Evolutionary conservation across 2,113 vertebrate species (phyloP), one percentile per base, ranked within the genome.

Genomic region (Toxotes jaculatrix): DNA sequence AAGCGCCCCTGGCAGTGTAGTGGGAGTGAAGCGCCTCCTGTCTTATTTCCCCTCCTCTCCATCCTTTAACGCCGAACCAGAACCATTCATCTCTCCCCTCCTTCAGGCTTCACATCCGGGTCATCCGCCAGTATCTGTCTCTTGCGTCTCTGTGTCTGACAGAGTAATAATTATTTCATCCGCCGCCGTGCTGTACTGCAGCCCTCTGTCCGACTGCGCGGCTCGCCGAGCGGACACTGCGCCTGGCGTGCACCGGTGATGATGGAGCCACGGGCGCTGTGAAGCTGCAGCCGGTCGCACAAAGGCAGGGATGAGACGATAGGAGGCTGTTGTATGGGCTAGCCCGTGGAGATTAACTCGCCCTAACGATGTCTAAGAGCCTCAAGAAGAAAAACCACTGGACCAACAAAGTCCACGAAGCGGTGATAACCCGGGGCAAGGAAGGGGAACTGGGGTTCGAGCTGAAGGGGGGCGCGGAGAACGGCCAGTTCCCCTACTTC

Each of bases 331-430:
- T 87, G 83, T 80, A 85, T 83, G 87, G 91, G 88, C 80, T 91
- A 87, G 86, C 87, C 89, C 87, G 92, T 87, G 91, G 90, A 88
- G 77, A 87, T 77, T 63, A 63, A 86, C 89, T 91, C 87, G 83
- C 93, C 94, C 82, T 86, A 95, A 97, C 96, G 93, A 99, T 99
- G 98, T 99, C 98, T 95, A 99, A 99, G 94, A 98, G 96, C 95
- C 96, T 98, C 94, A 99, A 98, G 94, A 99, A 98, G 96, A 99
- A 99, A 93, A 98, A 96, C 95, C 98, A 99, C 96, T 99, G 98
- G 98, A 99, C 97, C 85, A 98, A 97, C 96, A 98, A 98, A 96
- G 98, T 99, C 97, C 98, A 99, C 90, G 98, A 99, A 95, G 97
- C 96, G 83, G 97, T 97, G 92, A 93, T 99, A 76, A 95, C 92